Conservation (phyloP, 2,113 vertebrate genomes). For the Thymallus thymallus region DNA sequence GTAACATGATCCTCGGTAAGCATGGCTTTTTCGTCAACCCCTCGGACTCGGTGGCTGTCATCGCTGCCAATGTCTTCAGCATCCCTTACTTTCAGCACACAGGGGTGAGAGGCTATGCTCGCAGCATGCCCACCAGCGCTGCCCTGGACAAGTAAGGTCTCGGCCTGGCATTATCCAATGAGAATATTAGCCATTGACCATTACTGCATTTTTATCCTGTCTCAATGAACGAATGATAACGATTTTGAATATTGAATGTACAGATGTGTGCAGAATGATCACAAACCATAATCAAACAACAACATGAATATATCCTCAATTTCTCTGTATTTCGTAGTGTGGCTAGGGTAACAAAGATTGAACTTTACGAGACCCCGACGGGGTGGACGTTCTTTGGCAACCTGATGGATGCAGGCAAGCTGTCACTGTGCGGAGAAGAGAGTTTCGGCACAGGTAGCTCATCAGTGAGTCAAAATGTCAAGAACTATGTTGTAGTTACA, state of each 20-base stretch:
- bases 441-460: constrained; percentile 92
- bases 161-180: neutral
- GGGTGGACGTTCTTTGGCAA: constrained; percentile 98
- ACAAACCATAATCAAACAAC: neutral
- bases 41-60: constrained; percentile 92
- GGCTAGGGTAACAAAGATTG: constrained; percentile 91
- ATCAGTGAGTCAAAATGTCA: constrained; percentile 31
- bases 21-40: constrained; percentile 93
- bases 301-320: neutral
- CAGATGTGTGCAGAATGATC: neutral
- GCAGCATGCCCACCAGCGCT: constrained; percentile 95
- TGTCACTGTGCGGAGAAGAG: constrained; percentile 96
- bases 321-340: constrained; percentile 75
- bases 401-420: constrained; percentile 92
- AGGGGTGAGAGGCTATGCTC: constrained; percentile 89
- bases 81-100: constrained; percentile 97
- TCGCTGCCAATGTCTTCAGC: constrained; percentile 94
- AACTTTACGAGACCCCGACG: constrained; percentile 93
- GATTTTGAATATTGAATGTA: neutral
- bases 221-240: no score
- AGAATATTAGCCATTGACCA: neutral
- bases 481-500: neutral
- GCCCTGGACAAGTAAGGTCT: constrained; percentile 86
- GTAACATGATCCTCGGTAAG: constrained; percentile 95
- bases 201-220: no score